phyloP scores from a whole-genome alignment of 2,113 vertebrate species.

The Halcyon malimbica region DNA sequence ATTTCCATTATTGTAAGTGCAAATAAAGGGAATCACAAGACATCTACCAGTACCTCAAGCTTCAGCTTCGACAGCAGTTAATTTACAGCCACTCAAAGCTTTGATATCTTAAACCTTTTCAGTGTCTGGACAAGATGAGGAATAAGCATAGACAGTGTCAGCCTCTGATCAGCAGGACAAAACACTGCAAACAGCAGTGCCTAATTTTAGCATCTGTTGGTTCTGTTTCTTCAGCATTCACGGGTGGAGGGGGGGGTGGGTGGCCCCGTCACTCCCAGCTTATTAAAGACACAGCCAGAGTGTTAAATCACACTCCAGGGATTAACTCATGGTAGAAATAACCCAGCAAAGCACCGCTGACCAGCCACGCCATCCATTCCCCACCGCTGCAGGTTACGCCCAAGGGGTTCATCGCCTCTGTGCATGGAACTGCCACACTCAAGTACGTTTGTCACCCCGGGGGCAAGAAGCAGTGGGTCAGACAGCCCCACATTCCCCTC shows the following conservation, averaged over 20 bases:
- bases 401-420: accelerated
- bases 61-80: constrained; percentile 27
- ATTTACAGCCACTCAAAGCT: constrained; percentile 33
- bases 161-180: constrained; percentile 38
- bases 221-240: constrained; percentile 25
- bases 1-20: not conserved
- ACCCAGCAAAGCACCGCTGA: accelerated
- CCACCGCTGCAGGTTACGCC: accelerated
- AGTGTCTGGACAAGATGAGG: constrained; percentile 43
- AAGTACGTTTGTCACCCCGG: accelerated
- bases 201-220: constrained; percentile 52
- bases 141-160: constrained; percentile 49
- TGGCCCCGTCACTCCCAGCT: constrained; percentile 10
- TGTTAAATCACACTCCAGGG: not conserved
- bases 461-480: not conserved
- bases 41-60: not conserved
- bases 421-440: accelerated
- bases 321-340: not conserved
- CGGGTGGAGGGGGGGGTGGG: not conserved
- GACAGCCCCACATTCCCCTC: not conserved
- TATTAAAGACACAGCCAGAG: constrained; percentile 24
- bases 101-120: constrained; percentile 46
- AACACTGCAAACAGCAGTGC: constrained; percentile 35
- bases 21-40: not conserved
- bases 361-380: accelerated